These are phyloP conservation scores for Lapara coniferarum DNA, from an alignment of 2,888 invertebrate species.

Conservation along the genomic window DNA sequence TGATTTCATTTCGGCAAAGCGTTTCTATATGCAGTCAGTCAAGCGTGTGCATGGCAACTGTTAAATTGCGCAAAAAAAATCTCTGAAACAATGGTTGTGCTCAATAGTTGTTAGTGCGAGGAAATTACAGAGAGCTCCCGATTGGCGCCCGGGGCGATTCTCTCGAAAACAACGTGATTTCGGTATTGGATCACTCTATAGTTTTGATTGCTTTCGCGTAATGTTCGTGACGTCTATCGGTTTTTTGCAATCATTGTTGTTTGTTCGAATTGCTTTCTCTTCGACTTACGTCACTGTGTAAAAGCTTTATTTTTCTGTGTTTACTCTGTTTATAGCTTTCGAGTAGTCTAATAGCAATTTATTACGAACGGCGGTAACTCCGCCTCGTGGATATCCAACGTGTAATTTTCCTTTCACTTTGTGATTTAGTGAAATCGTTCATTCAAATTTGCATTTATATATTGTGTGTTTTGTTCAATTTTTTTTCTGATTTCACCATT, in stretches of 20 bases:
- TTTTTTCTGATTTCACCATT: background rate
- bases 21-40: constrained; percentile 38
- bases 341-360: constrained; percentile 14
- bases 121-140: constrained; percentile 58
- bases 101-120: constrained; percentile 61
- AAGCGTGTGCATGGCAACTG: constrained; percentile 46
- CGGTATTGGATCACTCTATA: constrained; percentile 65
- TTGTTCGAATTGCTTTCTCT: constrained; percentile 32
- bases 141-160: constrained; percentile 54
- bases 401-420: constrained; percentile 17
- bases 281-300: constrained; percentile 15
- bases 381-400: constrained; percentile 2
- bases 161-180: constrained; percentile 61
- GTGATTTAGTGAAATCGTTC: background rate
- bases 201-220: constrained; percentile 70
- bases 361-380: background rate
- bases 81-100: constrained; percentile 53
- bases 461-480: background rate
- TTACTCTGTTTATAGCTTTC: constrained; percentile 1
- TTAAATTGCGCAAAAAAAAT: constrained; percentile 50
- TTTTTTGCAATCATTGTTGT: constrained; percentile 43
- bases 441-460: background rate
- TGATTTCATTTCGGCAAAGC: constrained; percentile 40
- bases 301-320: constrained; percentile 14
- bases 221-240: constrained; percentile 44